phyloP scores from a whole-genome alignment of 2,113 vertebrate species.

The Calcarius ornatus region DNA sequence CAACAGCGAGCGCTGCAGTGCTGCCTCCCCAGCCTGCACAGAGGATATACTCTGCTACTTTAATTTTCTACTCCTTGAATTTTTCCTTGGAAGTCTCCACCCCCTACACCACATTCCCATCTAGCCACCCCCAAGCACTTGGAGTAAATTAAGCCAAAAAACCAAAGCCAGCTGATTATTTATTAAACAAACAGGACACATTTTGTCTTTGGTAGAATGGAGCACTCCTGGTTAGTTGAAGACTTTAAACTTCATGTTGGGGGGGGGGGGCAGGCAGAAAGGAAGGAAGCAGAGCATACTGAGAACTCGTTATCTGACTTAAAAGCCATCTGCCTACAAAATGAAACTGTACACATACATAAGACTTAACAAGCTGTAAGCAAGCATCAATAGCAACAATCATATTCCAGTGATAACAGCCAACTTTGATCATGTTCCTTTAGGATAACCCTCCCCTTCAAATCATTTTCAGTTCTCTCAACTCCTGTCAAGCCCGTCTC shows the following conservation, averaged over 20 bases:
- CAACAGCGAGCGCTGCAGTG: rapidly evolving
- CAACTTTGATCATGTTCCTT: neutral
- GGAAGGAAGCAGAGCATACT: conserved; percentile 11
- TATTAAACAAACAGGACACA: conserved; percentile 45
- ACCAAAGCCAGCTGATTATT: conserved; percentile 51
- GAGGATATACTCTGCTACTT: neutral
- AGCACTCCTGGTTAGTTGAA: neutral
- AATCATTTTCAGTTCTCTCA: neutral
- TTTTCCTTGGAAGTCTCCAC: conserved; percentile 38
- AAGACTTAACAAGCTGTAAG: conserved; percentile 13
- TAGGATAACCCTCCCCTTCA: neutral
- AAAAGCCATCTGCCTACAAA: conserved; percentile 27
- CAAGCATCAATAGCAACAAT: conserved; percentile 4
- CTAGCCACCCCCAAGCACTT: neutral
- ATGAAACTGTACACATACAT: neutral
- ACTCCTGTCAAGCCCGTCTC: neutral
- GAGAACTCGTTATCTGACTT: neutral
- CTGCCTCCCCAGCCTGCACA: neutral
- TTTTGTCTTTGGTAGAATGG: neutral
- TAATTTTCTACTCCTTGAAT: neutral
- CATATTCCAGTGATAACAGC: neutral
- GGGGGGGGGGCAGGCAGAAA: neutral
- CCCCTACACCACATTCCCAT: neutral
- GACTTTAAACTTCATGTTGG: neutral
- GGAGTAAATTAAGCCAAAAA: conserved; percentile 22